A percentile compares a stretch with the other conserved stretches of the same genome.
Evolutionary conservation across 2,113 vertebrate genomes (phyloP).

Genomic region (Amia ocellicauda): DNA sequence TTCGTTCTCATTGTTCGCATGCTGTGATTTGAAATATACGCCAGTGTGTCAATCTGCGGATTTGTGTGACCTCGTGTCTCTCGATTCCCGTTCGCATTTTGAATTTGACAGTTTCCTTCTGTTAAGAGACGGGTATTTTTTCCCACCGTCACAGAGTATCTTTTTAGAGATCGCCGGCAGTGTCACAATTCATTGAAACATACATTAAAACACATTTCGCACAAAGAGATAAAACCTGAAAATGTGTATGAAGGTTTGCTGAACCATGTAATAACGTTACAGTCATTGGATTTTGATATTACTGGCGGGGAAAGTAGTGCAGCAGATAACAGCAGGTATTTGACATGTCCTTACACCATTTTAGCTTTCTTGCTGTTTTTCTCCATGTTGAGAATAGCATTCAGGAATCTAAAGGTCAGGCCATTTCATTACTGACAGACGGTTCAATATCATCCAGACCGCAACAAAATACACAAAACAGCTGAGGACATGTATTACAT

Average conservation of each 20-base stretch:
- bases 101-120: neutral
- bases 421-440: neutral
- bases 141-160: too few species aligned
- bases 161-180: constrained; percentile 14
- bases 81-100: too few species aligned
- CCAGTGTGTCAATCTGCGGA: too few species aligned
- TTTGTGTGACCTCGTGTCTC: too few species aligned
- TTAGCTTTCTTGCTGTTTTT: too few species aligned
- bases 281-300: constrained; percentile 16
- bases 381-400: too few species aligned
- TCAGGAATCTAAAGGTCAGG: too few species aligned
- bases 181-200: constrained; percentile 16
- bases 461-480: neutral
- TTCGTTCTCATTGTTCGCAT: too few species aligned
- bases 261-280: constrained; percentile 13
- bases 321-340: neutral
- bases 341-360: neutral
- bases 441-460: neutral
- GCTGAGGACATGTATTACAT: too few species aligned
- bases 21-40: too few species aligned
- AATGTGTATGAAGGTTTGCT: constrained; percentile 8
- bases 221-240: constrained; percentile 14
- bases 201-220: constrained; percentile 13
- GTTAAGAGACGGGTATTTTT: too few species aligned
- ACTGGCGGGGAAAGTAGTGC: neutral